These are phyloP conservation scores for Tubulanus polymorphus DNA, from an alignment of 2,888 invertebrate species.

Conservation along the genomic window DNA sequence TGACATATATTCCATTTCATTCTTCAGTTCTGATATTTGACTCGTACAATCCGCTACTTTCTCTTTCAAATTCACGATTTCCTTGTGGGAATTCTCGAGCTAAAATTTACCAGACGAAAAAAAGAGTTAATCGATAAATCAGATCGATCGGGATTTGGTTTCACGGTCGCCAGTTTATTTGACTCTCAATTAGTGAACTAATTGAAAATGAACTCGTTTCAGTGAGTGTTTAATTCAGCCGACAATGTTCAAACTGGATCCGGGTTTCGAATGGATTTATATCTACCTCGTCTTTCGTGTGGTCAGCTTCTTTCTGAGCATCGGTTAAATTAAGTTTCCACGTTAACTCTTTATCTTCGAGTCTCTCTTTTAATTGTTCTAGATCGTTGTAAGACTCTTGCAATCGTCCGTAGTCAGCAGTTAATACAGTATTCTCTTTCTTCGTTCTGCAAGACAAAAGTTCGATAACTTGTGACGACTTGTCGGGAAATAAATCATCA, in stretches of 20 bases:
- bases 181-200: no score
- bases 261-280: no score
- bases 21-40: slow-evolving; percentile 40
- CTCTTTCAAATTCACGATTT: slow-evolving; percentile 70
- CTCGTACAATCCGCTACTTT: slow-evolving; percentile 64
- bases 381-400: slow-evolving; percentile 49
- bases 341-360: slow-evolving; percentile 43
- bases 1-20: slow-evolving; percentile 62
- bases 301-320: slow-evolving; percentile 48
- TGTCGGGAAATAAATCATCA: background rate
- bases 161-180: no score
- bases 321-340: slow-evolving; percentile 48
- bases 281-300: slow-evolving; percentile 41
- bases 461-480: background rate
- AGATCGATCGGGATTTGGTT: no score
- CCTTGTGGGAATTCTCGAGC: slow-evolving; percentile 68
- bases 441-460: slow-evolving; percentile 36
- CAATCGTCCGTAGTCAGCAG: slow-evolving; percentile 48
- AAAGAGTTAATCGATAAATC: no score
- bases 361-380: slow-evolving; percentile 46
- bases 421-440: slow-evolving; percentile 47
- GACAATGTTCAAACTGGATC: no score
- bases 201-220: no score
- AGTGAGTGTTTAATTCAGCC: no score
- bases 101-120: no score